Conservation (phyloP, 2,113 vertebrate genomes). For the Rhinolophus sinicus region DNA sequence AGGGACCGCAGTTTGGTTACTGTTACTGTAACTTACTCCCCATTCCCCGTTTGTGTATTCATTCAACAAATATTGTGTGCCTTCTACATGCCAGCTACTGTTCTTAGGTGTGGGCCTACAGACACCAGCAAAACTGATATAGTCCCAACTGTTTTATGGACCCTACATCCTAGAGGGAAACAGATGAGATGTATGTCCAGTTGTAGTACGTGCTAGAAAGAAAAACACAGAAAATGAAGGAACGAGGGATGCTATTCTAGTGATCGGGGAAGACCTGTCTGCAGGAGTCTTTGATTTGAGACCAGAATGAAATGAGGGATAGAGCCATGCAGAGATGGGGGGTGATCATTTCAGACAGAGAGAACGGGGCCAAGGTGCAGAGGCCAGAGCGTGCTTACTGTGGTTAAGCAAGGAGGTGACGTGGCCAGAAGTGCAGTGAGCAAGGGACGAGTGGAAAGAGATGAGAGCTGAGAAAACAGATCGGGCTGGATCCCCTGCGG, state of each 20-base stretch:
- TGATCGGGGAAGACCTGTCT: background rate
- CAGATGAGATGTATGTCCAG: background rate
- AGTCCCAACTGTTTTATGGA: background rate
- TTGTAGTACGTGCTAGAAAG: background rate
- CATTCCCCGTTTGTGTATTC: background rate
- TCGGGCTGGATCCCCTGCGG: background rate
- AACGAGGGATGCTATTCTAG: background rate
- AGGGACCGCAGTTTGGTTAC: background rate
- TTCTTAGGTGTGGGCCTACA: background rate
- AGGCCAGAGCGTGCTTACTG: background rate
- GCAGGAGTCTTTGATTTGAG: background rate
- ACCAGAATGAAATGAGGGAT: background rate
- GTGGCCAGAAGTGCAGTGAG: background rate
- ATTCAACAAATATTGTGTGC: background rate
- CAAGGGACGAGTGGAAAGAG: background rate
- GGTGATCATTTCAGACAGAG: background rate
- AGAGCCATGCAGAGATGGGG: background rate
- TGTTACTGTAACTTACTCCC: background rate
- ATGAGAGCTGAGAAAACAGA: background rate
- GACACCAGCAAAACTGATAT: background rate
- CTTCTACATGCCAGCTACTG: background rate
- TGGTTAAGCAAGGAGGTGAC: background rate
- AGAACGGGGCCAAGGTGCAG: background rate
- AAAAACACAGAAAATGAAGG: background rate
- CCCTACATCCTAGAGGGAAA: background rate